Base-by-base conservation (phyloP, 2,888 invertebrate genomes). In the Chironomus tentans region DNA sequence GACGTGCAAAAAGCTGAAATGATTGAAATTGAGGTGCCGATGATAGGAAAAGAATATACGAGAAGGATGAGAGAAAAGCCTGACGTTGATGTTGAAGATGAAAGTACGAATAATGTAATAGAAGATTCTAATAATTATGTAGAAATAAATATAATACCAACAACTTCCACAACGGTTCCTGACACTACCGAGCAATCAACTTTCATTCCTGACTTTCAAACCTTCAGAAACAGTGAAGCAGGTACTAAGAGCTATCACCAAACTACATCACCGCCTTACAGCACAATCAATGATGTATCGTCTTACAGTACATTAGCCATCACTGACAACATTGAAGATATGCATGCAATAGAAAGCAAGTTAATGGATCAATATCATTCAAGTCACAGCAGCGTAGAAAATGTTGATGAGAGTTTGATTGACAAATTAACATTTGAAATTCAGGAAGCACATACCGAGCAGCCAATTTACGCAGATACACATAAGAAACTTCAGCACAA, bases 21-120 rank as follows among this genome's bases (percentile, higher is more conserved):
- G 22, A 68, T 74, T 47, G 74, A 74, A 47, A 74, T 74, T 48
- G 74, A 74, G 22, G 74, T 74, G 15, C 74, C 74, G 13, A 5
- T 74, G 4, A 68, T 74, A 15, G 74, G 74, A 65, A 74, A 24
- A 10, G 74, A 74, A 22, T 74, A 22, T 68, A 4, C 4, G 18
- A n/a, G 68, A 4, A 68, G 15, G 10, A n/a, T 71, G 10, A 50
- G 22, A 71, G n/a, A 71, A 4, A 18, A n/a, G 22, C 21, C 56
- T 50, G 12, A 15, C n/a, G 18, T 61, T 24, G 18, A 38, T 7
- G 12, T 5, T 46, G 38, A 72, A 18, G 46, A 50, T 62, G 15
- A n/a, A n/a, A 38, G 7, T 38, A 38, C 10, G 38, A 38, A 38
- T 38, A 24, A 10, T 5, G 71, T 24, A 56, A 50, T 50, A 21